A percentile compares a stretch with the other conserved stretches of the same genome.
phyloP scores from a whole-genome alignment of 2,888 invertebrate genomes.

The Aphodius sticticus region DNA sequence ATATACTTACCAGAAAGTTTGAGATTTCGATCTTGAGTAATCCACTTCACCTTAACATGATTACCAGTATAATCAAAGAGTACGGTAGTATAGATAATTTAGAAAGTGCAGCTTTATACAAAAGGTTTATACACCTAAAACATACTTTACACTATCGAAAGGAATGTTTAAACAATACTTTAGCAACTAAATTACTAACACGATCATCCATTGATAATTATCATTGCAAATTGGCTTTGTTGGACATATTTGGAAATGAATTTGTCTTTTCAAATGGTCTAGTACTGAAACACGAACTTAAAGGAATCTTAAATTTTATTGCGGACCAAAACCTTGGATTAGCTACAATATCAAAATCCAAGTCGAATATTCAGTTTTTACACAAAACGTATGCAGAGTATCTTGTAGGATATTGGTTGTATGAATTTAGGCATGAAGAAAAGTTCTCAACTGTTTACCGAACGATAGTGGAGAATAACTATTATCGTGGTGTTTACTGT shows the following conservation, averaged over 20 bases:
- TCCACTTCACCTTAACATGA: background rate
- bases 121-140: background rate
- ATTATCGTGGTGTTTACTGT: background rate
- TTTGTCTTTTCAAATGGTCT: background rate
- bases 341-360: background rate
- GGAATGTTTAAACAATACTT: background rate
- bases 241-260: background rate
- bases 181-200: background rate
- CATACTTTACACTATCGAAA: background rate
- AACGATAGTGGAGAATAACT: background rate
- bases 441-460: background rate
- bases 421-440: background rate
- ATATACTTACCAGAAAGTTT: background rate
- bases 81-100: background rate
- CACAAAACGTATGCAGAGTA: background rate
- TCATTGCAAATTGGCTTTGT: background rate
- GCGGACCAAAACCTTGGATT: background rate
- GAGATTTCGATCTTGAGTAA: background rate
- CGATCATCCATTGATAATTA: background rate
- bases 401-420: background rate
- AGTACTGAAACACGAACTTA: background rate
- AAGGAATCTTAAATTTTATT: background rate
- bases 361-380: background rate
- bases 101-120: background rate
- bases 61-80: background rate